Evolutionary conservation across 2,797 vertebrate genomes (phyloP).

Genomic region (Brachymystax lenok): DNA sequence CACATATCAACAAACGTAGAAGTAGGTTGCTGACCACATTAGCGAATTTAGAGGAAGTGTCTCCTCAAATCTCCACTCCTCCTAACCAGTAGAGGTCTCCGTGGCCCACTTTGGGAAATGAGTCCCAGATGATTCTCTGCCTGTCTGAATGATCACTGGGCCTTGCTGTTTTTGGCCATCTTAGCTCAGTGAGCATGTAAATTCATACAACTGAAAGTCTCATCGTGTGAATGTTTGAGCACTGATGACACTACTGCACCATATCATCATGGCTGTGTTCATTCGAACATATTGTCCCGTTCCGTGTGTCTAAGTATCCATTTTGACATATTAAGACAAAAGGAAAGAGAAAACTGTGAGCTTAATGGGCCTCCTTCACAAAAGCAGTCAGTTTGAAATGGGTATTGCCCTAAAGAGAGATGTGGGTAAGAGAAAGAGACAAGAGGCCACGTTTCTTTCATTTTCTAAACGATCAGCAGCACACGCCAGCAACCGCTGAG

Average conservation of each 20-base stretch:
- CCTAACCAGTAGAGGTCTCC: constrained; percentile 12
- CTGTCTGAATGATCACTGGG: constrained; percentile 4
- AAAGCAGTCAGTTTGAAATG: constrained; percentile 8
- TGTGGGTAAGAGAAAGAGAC: constrained; percentile 8
- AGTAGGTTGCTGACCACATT: neutral
- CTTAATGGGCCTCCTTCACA: constrained; percentile 3
- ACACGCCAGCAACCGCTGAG: constrained; percentile 2
- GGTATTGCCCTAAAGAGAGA: constrained; percentile 16
- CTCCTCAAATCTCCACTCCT: neutral
- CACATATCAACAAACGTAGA: neutral
- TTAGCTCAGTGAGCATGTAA: constrained; percentile 2
- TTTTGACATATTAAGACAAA: constrained; percentile 9
- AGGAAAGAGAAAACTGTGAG: neutral
- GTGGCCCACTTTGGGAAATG: neutral
- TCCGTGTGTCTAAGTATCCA: neutral
- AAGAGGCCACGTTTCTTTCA: neutral
- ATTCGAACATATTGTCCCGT: neutral
- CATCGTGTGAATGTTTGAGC: neutral
- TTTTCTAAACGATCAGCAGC: neutral
- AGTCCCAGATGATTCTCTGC: constrained; percentile 3
- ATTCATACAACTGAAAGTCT: constrained; percentile 1
- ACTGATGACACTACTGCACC: neutral
- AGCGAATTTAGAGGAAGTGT: neutral
- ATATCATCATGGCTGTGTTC: neutral
- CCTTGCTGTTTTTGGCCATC: neutral